Percentiles rank a stretch among this genome's conserved stretches.
Conservation (phyloP, 2,797 vertebrate genomes). For the Rhadinocentrus ornatus region DNA sequence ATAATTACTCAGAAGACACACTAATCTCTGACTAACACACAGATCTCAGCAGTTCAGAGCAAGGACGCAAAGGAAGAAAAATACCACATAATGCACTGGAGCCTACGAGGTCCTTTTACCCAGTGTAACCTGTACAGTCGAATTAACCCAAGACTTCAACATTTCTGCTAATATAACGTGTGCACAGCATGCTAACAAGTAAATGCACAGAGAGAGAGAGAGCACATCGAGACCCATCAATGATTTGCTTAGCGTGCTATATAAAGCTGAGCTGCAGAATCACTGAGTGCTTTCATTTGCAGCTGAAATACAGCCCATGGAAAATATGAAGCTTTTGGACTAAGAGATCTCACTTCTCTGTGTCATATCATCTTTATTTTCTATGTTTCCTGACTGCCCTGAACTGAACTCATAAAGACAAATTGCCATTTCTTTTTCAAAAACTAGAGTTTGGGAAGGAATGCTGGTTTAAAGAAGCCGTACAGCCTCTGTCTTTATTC, state of each 20-base stretch:
- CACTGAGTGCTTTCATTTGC: conserved; percentile 49
- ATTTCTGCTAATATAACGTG: not conserved
- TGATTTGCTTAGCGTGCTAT: not conserved
- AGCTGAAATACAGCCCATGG: conserved; percentile 46
- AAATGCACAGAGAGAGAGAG: not conserved
- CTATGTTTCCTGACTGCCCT: conserved; percentile 29
- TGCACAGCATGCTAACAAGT: not conserved
- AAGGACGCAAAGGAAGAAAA: conserved; percentile 42
- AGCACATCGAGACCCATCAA: not conserved
- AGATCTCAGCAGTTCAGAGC: conserved; percentile 51
- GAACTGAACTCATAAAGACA: conserved; percentile 24
- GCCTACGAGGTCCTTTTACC: not conserved
- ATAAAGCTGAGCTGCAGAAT: conserved; percentile 28
- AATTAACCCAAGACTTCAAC: not conserved
- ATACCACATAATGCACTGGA: not conserved
- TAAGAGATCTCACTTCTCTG: conserved; percentile 34
- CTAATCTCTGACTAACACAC: conserved; percentile 52
- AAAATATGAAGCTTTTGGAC: conserved; percentile 47
- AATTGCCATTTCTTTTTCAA: not conserved
- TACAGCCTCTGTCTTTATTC: conserved; percentile 35
- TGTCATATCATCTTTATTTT: conserved; percentile 29
- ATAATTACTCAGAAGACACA: conserved; percentile 56
- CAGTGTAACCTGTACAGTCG: conserved; percentile 2
- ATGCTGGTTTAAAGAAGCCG: conserved; percentile 20
- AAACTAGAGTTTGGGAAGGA: conserved; percentile 26